Conservation (phyloP, 2,888 invertebrate genomes). For the Lampropteryx suffumata region DNA sequence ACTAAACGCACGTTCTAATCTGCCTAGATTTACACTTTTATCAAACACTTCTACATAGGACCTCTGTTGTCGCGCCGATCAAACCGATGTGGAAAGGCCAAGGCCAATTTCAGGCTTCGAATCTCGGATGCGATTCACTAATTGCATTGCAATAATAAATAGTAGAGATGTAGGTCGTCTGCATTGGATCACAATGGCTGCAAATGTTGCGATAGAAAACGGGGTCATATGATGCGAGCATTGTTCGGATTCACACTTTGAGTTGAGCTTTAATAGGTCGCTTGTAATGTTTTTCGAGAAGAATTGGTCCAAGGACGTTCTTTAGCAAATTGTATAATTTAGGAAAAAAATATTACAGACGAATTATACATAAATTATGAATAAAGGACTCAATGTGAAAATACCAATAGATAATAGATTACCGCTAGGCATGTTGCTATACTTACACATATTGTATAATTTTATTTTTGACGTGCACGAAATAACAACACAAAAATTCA, state of each 20-base stretch:
- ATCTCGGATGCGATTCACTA: conserved; percentile 35
- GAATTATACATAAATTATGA: no score
- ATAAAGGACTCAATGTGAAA: no score
- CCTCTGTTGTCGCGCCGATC: conserved; percentile 15
- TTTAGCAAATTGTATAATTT: no score
- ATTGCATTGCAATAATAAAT: conserved; percentile 52
- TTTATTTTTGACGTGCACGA: no score
- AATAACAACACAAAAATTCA: conserved; percentile 5
- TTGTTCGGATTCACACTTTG: conserved; percentile 55
- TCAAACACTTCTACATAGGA: conserved; percentile 1
- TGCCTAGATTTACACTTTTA: conserved; percentile 31
- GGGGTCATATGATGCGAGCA: conserved; percentile 62
- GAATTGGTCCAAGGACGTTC: conserved; percentile 52
- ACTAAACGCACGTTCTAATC: conserved; percentile 46
- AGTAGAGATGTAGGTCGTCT: conserved; percentile 54
- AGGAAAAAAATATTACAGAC: no score
- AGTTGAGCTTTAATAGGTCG: conserved; percentile 55
- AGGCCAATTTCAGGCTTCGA: conserved; percentile 34
- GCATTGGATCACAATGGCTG: conserved; percentile 52
- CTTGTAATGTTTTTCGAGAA: conserved; percentile 46
- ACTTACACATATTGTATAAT: no score
- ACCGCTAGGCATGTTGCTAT: no score
- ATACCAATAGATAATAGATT: no score
- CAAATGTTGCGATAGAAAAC: conserved; percentile 51
- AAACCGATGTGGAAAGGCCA: conserved; percentile 32